A percentile compares a stretch with the other conserved stretches of the same genome.
Evolutionary conservation across 1,140 invertebrate genomes (phyloP).

Genomic region (Doryteuthis pealeii): DNA sequence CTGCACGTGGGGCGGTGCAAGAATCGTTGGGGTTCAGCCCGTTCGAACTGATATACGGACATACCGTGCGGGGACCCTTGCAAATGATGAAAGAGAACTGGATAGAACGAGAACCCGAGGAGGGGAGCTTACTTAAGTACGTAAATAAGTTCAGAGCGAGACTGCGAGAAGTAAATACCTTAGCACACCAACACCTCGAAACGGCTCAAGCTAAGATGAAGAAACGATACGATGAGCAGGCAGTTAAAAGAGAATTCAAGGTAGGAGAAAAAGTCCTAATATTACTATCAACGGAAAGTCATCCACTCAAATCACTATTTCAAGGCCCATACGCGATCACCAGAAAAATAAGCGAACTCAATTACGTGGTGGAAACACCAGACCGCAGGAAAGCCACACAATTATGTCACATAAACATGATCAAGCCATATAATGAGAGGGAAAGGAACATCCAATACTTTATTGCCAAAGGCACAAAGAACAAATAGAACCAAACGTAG

Average conservation of each 20-base stretch:
- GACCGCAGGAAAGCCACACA: no score
- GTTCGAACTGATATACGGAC: constrained; percentile 31
- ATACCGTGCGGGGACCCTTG: constrained; percentile 25
- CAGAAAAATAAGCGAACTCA: no score
- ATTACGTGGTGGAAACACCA: no score
- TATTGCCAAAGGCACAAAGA: neutral
- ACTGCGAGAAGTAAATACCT: constrained; percentile 21
- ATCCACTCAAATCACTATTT: no score
- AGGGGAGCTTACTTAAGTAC: constrained; percentile 21
- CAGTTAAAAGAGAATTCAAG: constrained; percentile 21
- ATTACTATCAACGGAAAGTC: no score
- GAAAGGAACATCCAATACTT: no score
- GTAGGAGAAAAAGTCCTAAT: constrained; percentile 18
- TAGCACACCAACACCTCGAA: constrained; percentile 20
- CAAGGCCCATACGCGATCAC: no score
- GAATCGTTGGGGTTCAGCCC: constrained; percentile 30
- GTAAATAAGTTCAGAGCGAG: constrained; percentile 24
- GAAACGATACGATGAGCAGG: constrained; percentile 14
- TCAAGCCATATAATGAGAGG: no score
- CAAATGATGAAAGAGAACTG: constrained; percentile 25
- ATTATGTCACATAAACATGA: no score
- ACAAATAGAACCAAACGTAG: neutral
- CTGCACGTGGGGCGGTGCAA: constrained; percentile 24
- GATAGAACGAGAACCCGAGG: neutral
- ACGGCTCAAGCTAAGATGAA: constrained; percentile 22